A percentile compares a stretch with the other conserved stretches of the same genome.
phyloP scores from a whole-genome alignment of 2,888 invertebrate species.

The Yponomeuta malinellus region DNA sequence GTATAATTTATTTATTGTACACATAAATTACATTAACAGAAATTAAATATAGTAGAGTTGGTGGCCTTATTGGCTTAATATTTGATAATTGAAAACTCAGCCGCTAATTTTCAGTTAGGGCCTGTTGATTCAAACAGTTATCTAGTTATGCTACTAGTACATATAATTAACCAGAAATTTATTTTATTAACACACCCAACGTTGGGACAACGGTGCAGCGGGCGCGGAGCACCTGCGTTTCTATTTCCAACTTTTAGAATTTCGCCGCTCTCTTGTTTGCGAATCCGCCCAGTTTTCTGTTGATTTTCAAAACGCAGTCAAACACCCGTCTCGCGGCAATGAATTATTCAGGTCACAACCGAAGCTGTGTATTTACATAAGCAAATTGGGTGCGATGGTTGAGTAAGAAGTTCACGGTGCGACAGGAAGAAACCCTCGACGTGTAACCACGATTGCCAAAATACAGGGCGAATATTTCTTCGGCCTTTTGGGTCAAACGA shows the following conservation, averaged over 20 bases:
- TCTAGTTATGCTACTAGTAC: no score
- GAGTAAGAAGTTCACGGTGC: constrained; percentile 16
- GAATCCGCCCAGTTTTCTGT: constrained; percentile 53
- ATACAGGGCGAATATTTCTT: neutral
- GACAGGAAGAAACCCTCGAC: neutral
- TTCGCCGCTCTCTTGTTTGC: constrained; percentile 49
- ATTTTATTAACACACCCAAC: neutral
- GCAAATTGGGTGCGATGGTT: constrained; percentile 64
- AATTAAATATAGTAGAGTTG: no score
- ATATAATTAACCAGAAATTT: no score
- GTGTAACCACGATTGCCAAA: neutral
- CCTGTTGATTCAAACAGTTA: no score
- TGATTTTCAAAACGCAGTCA: constrained; percentile 59
- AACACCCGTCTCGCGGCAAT: constrained; percentile 54
- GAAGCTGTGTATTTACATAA: constrained; percentile 74
- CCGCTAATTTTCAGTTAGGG: no score
- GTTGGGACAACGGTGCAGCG: neutral
- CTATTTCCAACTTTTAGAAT: constrained; percentile 40
- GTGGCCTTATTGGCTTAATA: no score
- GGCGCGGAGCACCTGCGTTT: neutral
- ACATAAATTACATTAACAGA: no score
- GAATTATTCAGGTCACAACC: constrained; percentile 70
- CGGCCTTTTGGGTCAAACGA: neutral
- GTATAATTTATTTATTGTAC: no score
- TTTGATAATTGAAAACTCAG: no score